A percentile compares a stretch with the other conserved stretches of the same genome.
Conservation (phyloP, 2,888 invertebrate species). For the Seladonia tumulorum region DNA sequence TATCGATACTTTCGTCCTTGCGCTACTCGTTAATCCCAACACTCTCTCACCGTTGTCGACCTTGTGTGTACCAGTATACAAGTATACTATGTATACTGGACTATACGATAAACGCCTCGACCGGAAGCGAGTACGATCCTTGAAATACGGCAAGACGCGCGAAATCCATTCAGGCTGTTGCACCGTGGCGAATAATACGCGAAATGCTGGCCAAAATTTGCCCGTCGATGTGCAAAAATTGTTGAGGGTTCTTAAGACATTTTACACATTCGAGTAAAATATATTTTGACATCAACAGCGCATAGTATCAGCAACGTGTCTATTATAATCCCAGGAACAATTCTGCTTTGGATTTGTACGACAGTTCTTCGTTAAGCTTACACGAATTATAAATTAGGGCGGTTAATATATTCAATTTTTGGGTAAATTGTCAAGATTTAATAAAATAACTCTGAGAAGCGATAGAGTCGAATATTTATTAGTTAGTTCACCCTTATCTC, state of each 20-base stretch:
- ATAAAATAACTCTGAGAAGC: not conserved
- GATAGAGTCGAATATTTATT: not conserved
- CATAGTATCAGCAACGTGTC: not conserved
- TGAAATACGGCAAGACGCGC: conserved; percentile 25
- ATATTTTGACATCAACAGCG: not conserved
- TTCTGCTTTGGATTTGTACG: conserved; percentile 1
- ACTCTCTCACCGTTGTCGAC: conserved; percentile 53
- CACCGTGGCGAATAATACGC: not conserved
- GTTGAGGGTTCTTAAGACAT: not conserved
- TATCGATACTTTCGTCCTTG: conserved; percentile 58
- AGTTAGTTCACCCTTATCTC: not conserved
- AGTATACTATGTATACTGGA: conserved; percentile 1
- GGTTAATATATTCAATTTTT: not conserved
- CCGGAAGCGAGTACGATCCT: conserved; percentile 30
- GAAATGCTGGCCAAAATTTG: not conserved
- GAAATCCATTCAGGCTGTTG: not conserved
- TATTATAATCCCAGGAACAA: not conserved
- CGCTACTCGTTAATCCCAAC: conserved; percentile 59
- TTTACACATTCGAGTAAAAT: not conserved
- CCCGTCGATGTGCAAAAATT: not conserved
- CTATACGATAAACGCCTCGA: conserved; percentile 25
- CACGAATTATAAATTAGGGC: not conserved
- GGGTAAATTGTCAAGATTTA: not conserved
- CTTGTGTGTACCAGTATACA: not conserved
- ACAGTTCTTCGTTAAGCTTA: not conserved